Base-by-base conservation (phyloP, 1,140 invertebrate species). In the Triops longicaudatus region DNA sequence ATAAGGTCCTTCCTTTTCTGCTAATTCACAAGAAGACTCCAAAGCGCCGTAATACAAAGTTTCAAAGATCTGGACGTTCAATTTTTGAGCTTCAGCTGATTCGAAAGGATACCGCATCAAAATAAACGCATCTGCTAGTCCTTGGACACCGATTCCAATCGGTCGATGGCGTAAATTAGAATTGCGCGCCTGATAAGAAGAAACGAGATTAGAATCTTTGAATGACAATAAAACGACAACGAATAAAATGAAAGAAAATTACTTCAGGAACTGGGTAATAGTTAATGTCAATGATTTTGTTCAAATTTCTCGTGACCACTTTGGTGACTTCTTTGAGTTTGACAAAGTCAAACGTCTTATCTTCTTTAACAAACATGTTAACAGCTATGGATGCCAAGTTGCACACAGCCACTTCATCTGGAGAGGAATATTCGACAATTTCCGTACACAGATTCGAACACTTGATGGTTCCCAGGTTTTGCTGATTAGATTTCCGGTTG, bases 361-460 rank as follows among this genome's bases (percentile, higher is more conserved):
- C 88, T 4, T 88, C 81, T 78, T 90, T 91, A 0, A 99, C 94
- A 87, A 95, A 99, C 90, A 94, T 95, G 83, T 97, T 98, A 0
- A 99, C 86, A n/a, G 98, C 97, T 80, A 99, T 93, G 0, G 98
- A 99, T 1, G 97, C 98, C 81, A 99, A 88, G 87, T 99, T 99
- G 84, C 98, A 99, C 0, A 99, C 98, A 31, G 97, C 98, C 42
- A 98, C 90, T 88, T 99, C 97, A 85, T 98, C 94, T 1, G 90
- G 86, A 50, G 92, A 90, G 14, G 91, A 93, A 83, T 98, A 99
- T 84, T 99, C 91, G 1, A 99, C 89, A 82, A 99, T 96, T 88
- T 99, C 98, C 0, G 98, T 99, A 83, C 97, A 99, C 17, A 99
- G 86, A 85, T 99, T 99, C 79, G 95, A 98, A 83, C 96, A 97